phyloP scores from a whole-genome alignment of 2,797 vertebrate species.

The Sebastes oblongus region DNA sequence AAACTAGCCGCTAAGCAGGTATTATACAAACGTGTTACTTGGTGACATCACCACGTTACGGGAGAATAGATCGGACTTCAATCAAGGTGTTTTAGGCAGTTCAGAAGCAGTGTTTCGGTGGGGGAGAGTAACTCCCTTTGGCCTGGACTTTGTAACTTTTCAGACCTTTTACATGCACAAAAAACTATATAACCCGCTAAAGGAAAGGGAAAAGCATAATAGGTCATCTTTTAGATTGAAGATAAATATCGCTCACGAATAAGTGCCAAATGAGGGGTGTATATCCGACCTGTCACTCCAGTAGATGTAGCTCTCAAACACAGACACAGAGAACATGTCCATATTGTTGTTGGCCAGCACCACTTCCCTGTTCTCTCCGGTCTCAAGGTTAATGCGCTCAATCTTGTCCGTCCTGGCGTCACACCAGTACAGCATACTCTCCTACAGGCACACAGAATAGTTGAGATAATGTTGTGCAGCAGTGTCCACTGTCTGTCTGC shows the following conservation, averaged over 20 bases:
- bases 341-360: conserved; percentile 96
- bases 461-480: background rate
- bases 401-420: conserved; percentile 97
- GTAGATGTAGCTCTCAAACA: conserved; percentile 97
- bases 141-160: too few species aligned
- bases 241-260: background rate
- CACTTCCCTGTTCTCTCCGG: conserved; percentile 91
- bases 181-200: too few species aligned
- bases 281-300: conserved; percentile 93
- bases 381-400: conserved; percentile 95
- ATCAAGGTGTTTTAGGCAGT: too few species aligned
- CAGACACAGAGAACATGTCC: conserved; percentile 99
- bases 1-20: too few species aligned
- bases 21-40: too few species aligned
- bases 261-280: background rate
- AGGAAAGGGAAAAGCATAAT: too few species aligned
- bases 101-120: too few species aligned
- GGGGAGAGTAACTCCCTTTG: too few species aligned
- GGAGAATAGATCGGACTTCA: too few species aligned
- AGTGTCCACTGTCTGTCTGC: background rate
- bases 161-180: too few species aligned
- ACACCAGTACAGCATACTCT: conserved; percentile 94
- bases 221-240: background rate
- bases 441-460: conserved; percentile 73
- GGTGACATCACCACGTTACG: too few species aligned